These are phyloP conservation scores for Osedax fenrisi DNA, from an alignment of 2,888 invertebrate species.

Conservation along the genomic window DNA sequence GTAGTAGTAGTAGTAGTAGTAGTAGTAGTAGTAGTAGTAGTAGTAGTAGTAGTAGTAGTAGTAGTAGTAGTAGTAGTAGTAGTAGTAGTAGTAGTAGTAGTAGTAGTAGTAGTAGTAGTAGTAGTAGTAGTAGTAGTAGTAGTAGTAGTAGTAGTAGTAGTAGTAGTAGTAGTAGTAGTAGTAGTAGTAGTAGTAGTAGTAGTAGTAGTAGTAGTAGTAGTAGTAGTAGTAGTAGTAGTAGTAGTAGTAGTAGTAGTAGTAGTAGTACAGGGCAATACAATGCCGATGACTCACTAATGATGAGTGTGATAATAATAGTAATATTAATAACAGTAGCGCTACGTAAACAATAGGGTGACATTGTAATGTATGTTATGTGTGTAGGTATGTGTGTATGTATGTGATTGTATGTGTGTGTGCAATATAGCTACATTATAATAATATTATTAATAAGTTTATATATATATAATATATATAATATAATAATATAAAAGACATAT, in stretches of 20 bases:
- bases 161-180: conserved; percentile 18
- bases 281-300: no score
- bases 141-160: conserved; percentile 22
- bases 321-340: no score
- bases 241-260: conserved; percentile 27
- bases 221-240: conserved; percentile 26
- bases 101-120: conserved; percentile 22
- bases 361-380: no score
- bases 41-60: conserved; percentile 20
- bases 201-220: conserved; percentile 25
- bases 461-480: no score
- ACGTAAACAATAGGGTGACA: no score
- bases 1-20: conserved; percentile 20
- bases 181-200: conserved; percentile 26
- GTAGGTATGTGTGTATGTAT: no score
- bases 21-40: conserved; percentile 22
- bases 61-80: conserved; percentile 22
- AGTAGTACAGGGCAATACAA: conserved; percentile 13
- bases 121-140: conserved; percentile 20
- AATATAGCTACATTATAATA: no score
- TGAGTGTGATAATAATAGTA: no score
- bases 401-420: no score
- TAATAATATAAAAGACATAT: no score
- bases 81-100: conserved; percentile 13
- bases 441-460: no score